Percentiles rank a stretch among this genome's conserved stretches.
These are phyloP conservation scores for Babyrousa celebensis DNA, from an alignment of 2,797 vertebrate genomes.

Conservation along the genomic window DNA sequence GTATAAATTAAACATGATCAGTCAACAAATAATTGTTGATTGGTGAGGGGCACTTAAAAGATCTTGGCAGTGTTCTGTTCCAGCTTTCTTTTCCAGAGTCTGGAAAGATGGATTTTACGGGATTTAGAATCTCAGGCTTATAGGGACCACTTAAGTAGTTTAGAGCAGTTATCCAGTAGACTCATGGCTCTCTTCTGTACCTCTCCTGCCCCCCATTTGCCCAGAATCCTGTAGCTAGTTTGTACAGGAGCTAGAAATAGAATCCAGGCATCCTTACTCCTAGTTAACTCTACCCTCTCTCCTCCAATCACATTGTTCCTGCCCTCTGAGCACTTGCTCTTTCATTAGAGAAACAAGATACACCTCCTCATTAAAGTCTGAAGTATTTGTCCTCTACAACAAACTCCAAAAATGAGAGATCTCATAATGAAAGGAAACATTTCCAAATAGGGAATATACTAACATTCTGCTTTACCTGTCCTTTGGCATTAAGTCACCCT, in stretches of 20 bases:
- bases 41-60: not conserved
- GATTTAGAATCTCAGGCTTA: slow-evolving; percentile 66
- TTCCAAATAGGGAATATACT: not conserved
- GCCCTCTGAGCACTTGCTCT: not conserved
- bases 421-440: not conserved
- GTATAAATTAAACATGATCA: slow-evolving; percentile 34
- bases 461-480: not conserved
- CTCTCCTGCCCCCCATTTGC: not conserved
- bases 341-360: slow-evolving; percentile 14
- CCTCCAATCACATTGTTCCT: not conserved
- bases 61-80: slow-evolving; percentile 38
- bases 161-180: slow-evolving; percentile 6
- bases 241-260: not conserved
- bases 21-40: slow-evolving; percentile 5
- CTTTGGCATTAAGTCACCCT: not conserved
- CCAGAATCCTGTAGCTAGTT: not conserved
- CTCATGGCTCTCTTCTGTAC: not conserved
- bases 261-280: not conserved
- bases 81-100: not conserved
- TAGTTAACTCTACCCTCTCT: not conserved
- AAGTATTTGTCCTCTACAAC: not conserved
- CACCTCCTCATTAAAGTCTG: not conserved
- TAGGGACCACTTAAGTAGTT: slow-evolving; percentile 10
- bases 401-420: slow-evolving; percentile 7
- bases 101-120: slow-evolving; percentile 3